phyloP scores from a whole-genome alignment of 2,888 invertebrate species.

The Anticlea derivata region DNA sequence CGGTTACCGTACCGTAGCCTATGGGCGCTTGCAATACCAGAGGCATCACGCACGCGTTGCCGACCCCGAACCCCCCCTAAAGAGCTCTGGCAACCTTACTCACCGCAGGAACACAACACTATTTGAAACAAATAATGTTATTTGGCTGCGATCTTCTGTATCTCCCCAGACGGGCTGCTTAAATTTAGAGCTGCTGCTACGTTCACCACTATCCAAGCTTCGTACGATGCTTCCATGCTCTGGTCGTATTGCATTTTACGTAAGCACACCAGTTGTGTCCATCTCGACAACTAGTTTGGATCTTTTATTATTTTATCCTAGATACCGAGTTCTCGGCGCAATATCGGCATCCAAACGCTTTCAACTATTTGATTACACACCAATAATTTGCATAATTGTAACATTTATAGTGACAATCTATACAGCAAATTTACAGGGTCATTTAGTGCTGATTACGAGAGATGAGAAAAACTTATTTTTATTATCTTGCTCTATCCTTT shows the following conservation, averaged over 20 bases:
- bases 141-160: too few species aligned
- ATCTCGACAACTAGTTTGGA: constrained; percentile 48
- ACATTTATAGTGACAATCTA: constrained; percentile 38
- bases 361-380: constrained; percentile 46
- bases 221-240: background rate
- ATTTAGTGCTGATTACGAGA: constrained; percentile 28
- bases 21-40: too few species aligned
- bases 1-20: too few species aligned
- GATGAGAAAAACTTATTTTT: constrained; percentile 27
- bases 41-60: too few species aligned
- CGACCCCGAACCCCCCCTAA: too few species aligned
- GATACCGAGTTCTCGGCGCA: constrained; percentile 45
- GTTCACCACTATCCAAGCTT: constrained; percentile 1
- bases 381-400: constrained; percentile 43
- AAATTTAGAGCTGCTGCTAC: background rate
- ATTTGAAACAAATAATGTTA: too few species aligned
- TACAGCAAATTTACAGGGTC: constrained; percentile 32
- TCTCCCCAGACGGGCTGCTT: background rate
- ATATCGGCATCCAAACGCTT: constrained; percentile 54
- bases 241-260: constrained; percentile 48
- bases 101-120: too few species aligned
- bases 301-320: constrained; percentile 67
- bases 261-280: constrained; percentile 39
- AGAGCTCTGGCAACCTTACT: too few species aligned
- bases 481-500: constrained; percentile 26